Evolutionary conservation across 2,797 vertebrate species (phyloP).

Genomic region (Bovichtus diacanthus): DNA sequence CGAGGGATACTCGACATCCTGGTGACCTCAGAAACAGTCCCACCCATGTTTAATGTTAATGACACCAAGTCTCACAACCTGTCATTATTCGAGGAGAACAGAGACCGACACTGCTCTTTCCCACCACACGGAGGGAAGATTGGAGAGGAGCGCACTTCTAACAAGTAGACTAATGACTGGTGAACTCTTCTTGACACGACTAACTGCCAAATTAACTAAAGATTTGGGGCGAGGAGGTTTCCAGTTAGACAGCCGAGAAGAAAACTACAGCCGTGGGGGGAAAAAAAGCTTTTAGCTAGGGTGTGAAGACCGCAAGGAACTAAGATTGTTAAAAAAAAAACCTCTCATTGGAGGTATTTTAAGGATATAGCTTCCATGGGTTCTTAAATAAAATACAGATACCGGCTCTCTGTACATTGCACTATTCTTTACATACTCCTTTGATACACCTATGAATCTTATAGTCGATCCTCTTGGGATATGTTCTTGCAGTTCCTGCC

Average conservation of each 20-base stretch:
- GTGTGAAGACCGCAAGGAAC: conserved; percentile 10
- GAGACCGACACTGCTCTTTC: conserved; percentile 39
- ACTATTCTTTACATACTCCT: background rate
- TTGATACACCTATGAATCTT: background rate
- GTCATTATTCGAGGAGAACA: conserved; percentile 61
- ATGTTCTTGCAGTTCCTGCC: background rate
- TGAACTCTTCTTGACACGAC: conserved; percentile 52
- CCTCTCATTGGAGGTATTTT: background rate
- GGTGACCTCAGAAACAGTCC: conserved; percentile 36
- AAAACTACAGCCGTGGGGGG: conserved; percentile 36
- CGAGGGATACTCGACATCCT: conserved; percentile 28
- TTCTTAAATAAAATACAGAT: background rate
- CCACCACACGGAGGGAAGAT: conserved; percentile 29
- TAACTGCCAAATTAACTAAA: conserved; percentile 51
- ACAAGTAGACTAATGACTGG: conserved; percentile 59
- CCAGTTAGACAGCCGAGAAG: conserved; percentile 24
- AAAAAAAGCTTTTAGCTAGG: background rate
- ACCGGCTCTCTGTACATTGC: background rate
- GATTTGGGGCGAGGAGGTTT: conserved; percentile 50
- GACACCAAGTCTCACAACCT: conserved; percentile 52
- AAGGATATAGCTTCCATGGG: background rate
- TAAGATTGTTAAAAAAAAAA: background rate
- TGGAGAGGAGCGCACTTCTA: conserved; percentile 49
- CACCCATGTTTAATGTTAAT: conserved; percentile 54
- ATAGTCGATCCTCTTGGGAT: background rate